Evolutionary conservation across 1,140 invertebrate species (phyloP), one percentile per base, ranked within the genome.

Genomic region (Brachionus rubens): DNA sequence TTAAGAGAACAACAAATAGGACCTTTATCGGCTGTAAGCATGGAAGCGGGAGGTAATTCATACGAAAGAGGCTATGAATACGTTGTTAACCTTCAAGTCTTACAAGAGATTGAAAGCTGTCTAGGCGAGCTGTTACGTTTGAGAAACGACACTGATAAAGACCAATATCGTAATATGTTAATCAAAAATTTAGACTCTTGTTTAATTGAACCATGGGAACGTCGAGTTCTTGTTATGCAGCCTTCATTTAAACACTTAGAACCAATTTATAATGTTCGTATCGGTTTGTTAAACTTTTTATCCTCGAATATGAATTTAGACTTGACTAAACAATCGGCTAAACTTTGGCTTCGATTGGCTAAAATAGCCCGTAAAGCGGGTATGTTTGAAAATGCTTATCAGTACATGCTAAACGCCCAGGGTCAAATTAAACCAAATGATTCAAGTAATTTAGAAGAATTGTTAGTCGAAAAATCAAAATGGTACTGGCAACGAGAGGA

Each of bases 11-110:
- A 87, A 41, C 83, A 91, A 78, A 86, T 92, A 28, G 87, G 89
- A 21, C 87, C 88, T 76, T 83, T 93, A 28, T 89, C 89, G 24
- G 86, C 86, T 36, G 86, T 85, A 52, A 85, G 84, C 78, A 85
- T 88, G 80, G 88, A 88, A 78, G 85, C 85, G 78, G 90, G 90
- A n/a, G 46, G 65, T n/a, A 78, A 79, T 43, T 89, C 89, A 24
- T 95, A 94, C 81, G 88, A 90, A 72, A 88, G 91, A 80, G 90
- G 90, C 62, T 95, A 95, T 82, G 88, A 89, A 52, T 87, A 90
- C 78, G 89, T 96, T 75, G 86, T 92, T 21, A 90, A 91, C 82
- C 88, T 82, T 78, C 80, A 80, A 52, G 77, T 78, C 21, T 36
- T 78, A 14, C 40, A 77, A 19, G 68, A 72, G 33, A 72, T 72